Evolutionary conservation across 2,797 vertebrate species (phyloP), one percentile per base, ranked within the genome.

Genomic region (Aeoliscus strigatus): DNA sequence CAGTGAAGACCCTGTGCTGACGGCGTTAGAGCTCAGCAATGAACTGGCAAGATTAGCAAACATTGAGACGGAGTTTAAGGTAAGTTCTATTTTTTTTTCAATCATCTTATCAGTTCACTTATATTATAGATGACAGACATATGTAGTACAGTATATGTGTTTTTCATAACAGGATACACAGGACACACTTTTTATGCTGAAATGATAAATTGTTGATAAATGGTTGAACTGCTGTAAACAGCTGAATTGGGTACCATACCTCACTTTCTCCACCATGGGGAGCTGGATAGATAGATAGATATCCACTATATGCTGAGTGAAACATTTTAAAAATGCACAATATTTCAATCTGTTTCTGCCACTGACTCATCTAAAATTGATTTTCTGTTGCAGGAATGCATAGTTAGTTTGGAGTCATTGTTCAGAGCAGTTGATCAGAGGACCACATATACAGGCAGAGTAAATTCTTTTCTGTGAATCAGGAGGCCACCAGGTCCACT

Each of bases 11-110:
- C 92, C 94, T 1, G 94, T 97, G 32, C 88, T 95, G 60, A 97
- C 94, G 0, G 92, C 94, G 3, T 81, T 98, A 37, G 94, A 98
- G 62, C 89, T 98, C 70, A 98, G 94, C 88, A 98, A 94, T 9
- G 94, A 98, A 75, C 73, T 98, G 46, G 94, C 93, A 62, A 86
- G 94, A 33, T 86, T 98, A 47, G 94, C 94, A 76, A 98, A 98
- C 89, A 98, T 98, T 30, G 94, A 98, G 83, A 98, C 94, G 11
- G 94, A 98, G 83, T 98, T 98, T 77, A 98, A 97, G 93, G 94
- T 97, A 85, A 89, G 61, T 0, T 9, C 2, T 18, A 5, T 47
- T 41, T 38, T 12, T 8, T n/a, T 10, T 21, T 32, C 8, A 10
- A 4, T 16, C 4, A 9, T 38, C 14, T 38, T 38, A 9, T 12